Conservation (phyloP, 2,888 invertebrate species). For the Parelbella ahira region DNA sequence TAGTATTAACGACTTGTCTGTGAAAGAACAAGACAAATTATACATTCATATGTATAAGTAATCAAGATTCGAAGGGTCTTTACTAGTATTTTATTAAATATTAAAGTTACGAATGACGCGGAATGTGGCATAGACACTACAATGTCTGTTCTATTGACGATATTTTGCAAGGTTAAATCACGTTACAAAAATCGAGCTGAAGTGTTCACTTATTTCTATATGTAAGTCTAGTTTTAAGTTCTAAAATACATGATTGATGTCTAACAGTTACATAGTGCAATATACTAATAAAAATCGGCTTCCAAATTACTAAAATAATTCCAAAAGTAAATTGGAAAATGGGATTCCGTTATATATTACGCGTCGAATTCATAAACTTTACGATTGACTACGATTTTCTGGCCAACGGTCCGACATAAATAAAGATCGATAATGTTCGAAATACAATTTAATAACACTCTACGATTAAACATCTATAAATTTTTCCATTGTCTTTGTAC, state of each 20-base stretch:
- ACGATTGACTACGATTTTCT: constrained; percentile 1
- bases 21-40: too few relatives aligned
- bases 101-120: too few relatives aligned
- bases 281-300: not conserved
- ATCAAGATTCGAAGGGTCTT: too few relatives aligned
- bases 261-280: constrained; percentile 43
- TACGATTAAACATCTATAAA: constrained; percentile 15
- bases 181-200: constrained; percentile 17
- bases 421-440: not conserved
- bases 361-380: too few relatives aligned
- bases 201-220: constrained; percentile 6
- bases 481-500: constrained; percentile 42
- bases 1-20: too few relatives aligned
- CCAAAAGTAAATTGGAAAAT: too few relatives aligned
- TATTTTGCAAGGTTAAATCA: too few relatives aligned
- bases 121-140: too few relatives aligned
- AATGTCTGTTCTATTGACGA: too few relatives aligned
- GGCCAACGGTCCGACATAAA: not conserved
- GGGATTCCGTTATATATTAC: too few relatives aligned
- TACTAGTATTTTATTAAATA: too few relatives aligned
- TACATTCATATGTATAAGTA: too few relatives aligned
- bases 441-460: constrained; percentile 2
- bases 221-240: constrained; percentile 6
- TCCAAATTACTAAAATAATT: not conserved
- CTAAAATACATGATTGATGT: constrained; percentile 7